Percentiles rank a stretch among this genome's conserved stretches.
Evolutionary conservation across 2,797 vertebrate species (phyloP).

Genomic region (Threskiornis aethiopicus): DNA sequence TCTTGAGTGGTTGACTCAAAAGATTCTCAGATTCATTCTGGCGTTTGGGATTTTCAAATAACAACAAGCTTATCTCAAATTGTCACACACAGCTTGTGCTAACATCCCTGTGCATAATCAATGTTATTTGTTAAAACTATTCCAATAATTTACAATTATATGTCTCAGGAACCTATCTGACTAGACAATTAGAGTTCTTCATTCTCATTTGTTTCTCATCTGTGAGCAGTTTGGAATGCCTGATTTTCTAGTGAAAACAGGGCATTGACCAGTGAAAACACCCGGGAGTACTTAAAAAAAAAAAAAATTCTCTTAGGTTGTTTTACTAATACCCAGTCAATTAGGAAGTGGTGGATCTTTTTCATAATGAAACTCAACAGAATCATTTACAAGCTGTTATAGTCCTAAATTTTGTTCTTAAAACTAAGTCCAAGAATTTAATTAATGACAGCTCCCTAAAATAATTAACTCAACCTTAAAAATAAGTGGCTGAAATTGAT

Average conservation of each 20-base stretch:
- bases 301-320: slow-evolving; percentile 38
- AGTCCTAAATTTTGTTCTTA: background rate
- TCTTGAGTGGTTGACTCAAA: background rate
- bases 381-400: slow-evolving; percentile 5
- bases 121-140: background rate
- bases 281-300: slow-evolving; percentile 22
- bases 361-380: slow-evolving; percentile 5
- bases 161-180: background rate
- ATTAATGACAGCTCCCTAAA: slow-evolving; percentile 30
- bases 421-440: background rate
- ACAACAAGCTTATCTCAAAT: background rate
- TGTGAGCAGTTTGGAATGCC: slow-evolving; percentile 13
- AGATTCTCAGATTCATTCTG: background rate
- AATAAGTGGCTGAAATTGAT: slow-evolving; percentile 23
- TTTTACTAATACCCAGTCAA: slow-evolving; percentile 42
- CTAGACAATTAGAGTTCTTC: background rate
- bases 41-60: background rate
- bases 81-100: background rate
- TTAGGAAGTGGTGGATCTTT: slow-evolving; percentile 25
- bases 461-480: slow-evolving; percentile 49
- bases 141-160: background rate
- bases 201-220: slow-evolving; percentile 29
- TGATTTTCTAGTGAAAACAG: slow-evolving; percentile 16
- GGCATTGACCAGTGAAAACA: background rate
- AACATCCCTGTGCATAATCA: background rate